phyloP scores from a whole-genome alignment of 2,113 vertebrate species.

The Mastomys coucha region DNA sequence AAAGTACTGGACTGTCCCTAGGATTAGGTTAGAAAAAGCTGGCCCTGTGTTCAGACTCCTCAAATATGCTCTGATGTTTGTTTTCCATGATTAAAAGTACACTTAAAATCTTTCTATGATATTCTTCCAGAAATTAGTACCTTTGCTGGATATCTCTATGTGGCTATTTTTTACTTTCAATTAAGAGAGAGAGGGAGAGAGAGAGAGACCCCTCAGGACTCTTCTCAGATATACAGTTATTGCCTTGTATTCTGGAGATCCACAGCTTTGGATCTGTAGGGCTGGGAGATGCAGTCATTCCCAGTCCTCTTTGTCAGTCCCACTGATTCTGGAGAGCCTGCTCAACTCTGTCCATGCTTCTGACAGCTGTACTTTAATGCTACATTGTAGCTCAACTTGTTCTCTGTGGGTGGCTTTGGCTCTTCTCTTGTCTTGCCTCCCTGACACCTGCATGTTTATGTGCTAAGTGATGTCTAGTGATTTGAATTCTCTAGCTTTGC shows the following conservation, averaged over 20 bases:
- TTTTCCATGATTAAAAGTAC: neutral
- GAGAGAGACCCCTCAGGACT: neutral
- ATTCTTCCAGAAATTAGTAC: neutral
- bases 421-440: neutral
- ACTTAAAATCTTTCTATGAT: neutral
- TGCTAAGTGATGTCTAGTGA: neutral
- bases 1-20: fast-evolving
- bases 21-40: neutral
- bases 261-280: neutral
- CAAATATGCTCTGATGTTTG: neutral
- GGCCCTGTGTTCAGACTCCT: neutral
- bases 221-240: neutral
- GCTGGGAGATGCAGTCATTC: no score
- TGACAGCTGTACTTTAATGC: neutral
- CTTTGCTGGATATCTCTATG: neutral
- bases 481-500: neutral
- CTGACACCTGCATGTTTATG: neutral
- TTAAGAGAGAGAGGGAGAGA: neutral
- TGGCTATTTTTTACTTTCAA: neutral
- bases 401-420: neutral
- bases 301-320: no score
- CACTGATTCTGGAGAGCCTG: fast-evolving
- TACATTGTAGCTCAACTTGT: fast-evolving
- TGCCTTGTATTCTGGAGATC: neutral
- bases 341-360: fast-evolving